Conservation (phyloP, 2,113 vertebrate species). For the Morone saxatilis region DNA sequence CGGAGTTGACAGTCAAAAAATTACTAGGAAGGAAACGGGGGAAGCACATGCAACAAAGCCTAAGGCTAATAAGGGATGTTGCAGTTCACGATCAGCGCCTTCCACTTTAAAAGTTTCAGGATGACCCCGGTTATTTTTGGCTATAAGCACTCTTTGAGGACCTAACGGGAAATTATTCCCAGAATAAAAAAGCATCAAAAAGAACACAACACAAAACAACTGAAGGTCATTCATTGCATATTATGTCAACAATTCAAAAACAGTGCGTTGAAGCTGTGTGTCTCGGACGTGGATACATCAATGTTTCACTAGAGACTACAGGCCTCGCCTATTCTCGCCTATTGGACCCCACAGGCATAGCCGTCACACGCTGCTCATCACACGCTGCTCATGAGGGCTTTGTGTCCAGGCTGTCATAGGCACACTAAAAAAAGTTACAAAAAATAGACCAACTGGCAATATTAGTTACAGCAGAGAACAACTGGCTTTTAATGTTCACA, state of each 20-base stretch:
- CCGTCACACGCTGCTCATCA: too few relatives aligned
- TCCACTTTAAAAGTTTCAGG: background rate
- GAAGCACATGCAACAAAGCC: background rate
- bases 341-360: too few relatives aligned
- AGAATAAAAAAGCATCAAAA: background rate
- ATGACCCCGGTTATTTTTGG: background rate
- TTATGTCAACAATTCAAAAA: background rate
- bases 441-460: background rate
- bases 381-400: too few relatives aligned
- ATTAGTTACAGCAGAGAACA: background rate
- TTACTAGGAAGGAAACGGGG: constrained; percentile 5
- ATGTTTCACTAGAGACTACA: too few relatives aligned
- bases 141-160: background rate
- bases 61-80: background rate
- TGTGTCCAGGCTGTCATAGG: too few relatives aligned
- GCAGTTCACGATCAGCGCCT: background rate
- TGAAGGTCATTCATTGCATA: background rate
- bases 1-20: constrained; percentile 16
- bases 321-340: too few relatives aligned
- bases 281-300: too few relatives aligned
- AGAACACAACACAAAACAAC: background rate
- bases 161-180: background rate
- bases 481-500: background rate
- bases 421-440: background rate
- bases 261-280: background rate